Conservation (phyloP, 2,113 vertebrate genomes). For the Pionites leucogaster region DNA sequence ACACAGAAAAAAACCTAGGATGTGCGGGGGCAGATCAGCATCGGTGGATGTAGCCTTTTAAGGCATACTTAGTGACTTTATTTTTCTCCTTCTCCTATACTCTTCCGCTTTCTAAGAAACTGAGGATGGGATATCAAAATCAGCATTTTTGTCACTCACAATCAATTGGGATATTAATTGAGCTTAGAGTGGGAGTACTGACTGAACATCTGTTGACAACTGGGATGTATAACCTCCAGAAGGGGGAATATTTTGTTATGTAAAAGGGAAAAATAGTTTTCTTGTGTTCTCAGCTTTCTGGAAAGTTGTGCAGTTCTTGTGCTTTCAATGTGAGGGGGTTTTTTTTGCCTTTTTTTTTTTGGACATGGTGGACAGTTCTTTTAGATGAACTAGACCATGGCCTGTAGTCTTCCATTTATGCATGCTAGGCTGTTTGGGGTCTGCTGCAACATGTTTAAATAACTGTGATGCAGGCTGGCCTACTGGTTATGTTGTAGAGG, state of each 20-base stretch:
- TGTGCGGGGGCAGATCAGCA: not conserved
- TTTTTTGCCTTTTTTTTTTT: not conserved
- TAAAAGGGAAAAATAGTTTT: not conserved
- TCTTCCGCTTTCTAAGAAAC: not conserved
- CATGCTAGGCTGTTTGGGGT: not conserved
- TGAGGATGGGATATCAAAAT: not conserved
- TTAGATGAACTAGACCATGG: not conserved
- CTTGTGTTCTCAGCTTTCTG: not conserved
- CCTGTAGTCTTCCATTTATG: not conserved
- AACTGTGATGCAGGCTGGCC: not conserved
- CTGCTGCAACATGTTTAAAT: not conserved
- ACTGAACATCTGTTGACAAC: conserved; percentile 1
- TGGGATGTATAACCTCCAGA: not conserved
- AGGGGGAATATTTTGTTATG: not conserved
- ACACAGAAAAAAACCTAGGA: not conserved
- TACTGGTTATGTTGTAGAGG: not conserved
- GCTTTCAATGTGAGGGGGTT: not conserved
- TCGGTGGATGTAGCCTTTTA: not conserved
- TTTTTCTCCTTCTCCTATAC: not conserved
- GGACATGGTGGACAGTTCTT: not conserved
- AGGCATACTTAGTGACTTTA: not conserved
- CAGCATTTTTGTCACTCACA: not conserved
- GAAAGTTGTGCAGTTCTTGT: not conserved
- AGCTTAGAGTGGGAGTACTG: not conserved
- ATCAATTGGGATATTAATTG: conserved; percentile 21